phyloP scores from a whole-genome alignment of 2,113 vertebrate genomes.

The Ceyx margarethae region DNA sequence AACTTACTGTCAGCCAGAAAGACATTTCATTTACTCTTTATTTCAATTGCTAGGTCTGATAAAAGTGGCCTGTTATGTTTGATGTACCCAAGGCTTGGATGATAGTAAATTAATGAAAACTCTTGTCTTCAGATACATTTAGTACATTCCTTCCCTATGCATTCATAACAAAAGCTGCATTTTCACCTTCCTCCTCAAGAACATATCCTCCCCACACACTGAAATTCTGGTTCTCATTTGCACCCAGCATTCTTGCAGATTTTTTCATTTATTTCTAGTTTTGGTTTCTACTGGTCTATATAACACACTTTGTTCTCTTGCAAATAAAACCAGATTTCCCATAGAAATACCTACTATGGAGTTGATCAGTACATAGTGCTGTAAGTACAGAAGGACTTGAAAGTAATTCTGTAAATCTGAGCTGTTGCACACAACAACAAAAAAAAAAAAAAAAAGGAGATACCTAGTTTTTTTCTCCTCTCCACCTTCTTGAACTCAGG shows the following conservation, averaged over 20 bases:
- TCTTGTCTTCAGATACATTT: not conserved
- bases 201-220: not conserved
- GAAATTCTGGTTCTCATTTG: not conserved
- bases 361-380: not conserved
- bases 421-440: not conserved
- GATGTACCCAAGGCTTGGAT: not conserved
- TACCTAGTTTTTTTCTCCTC: not conserved
- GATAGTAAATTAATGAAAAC: not conserved
- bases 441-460: not conserved
- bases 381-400: not conserved
- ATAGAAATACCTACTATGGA: not conserved
- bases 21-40: not conserved
- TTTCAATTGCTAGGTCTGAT: not conserved
- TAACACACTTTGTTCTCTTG: not conserved
- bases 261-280: not conserved
- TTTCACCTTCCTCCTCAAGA: not conserved
- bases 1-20: not conserved
- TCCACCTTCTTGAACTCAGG: not conserved
- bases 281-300: not conserved
- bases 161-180: not conserved
- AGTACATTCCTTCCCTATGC: not conserved
- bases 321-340: not conserved
- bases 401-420: not conserved
- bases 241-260: not conserved
- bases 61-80: not conserved